phyloP scores from a whole-genome alignment of 2,888 invertebrate genomes.

The Gerosis bhagava region DNA sequence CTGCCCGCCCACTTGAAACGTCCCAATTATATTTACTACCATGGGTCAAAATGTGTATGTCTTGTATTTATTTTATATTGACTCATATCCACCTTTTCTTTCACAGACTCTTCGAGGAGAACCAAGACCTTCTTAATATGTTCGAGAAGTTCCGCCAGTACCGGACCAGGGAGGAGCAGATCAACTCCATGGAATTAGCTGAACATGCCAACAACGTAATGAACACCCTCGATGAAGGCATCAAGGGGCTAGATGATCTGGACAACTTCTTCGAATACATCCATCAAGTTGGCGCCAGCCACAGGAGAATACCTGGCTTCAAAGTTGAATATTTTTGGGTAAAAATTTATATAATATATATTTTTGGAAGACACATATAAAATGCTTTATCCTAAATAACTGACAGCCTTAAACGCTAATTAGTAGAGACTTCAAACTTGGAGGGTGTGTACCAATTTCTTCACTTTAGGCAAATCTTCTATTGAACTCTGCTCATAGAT shows the following conservation, averaged over 20 bases:
- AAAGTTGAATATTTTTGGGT: slow-evolving; percentile 94
- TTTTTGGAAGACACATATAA: too few relatives aligned
- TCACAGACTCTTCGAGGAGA: slow-evolving; percentile 92
- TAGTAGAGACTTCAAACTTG: too few relatives aligned
- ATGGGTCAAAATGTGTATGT: too few relatives aligned
- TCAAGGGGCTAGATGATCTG: slow-evolving; percentile 91
- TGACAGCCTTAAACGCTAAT: too few relatives aligned
- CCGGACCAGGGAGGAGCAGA: slow-evolving; percentile 88
- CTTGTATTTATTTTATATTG: too few relatives aligned
- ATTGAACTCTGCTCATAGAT: too few relatives aligned
- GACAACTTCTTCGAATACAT: slow-evolving; percentile 91
- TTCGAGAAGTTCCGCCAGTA: slow-evolving; percentile 91
- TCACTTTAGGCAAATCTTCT: too few relatives aligned
- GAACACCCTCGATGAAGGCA: slow-evolving; percentile 93
- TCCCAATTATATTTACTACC: too few relatives aligned
- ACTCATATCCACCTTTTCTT: not conserved
- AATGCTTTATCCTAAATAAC: too few relatives aligned
- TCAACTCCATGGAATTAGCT: slow-evolving; percentile 90
- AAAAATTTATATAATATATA: slow-evolving; percentile 43
- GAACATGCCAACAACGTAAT: slow-evolving; percentile 94
- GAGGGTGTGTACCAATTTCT: too few relatives aligned
- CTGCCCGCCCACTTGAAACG: too few relatives aligned
- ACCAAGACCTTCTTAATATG: slow-evolving; percentile 87
- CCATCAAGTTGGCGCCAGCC: slow-evolving; percentile 90
- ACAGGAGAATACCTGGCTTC: slow-evolving; percentile 92